phyloP scores from a whole-genome alignment of 1,140 invertebrate species.

The Hypothenemus hampei region DNA sequence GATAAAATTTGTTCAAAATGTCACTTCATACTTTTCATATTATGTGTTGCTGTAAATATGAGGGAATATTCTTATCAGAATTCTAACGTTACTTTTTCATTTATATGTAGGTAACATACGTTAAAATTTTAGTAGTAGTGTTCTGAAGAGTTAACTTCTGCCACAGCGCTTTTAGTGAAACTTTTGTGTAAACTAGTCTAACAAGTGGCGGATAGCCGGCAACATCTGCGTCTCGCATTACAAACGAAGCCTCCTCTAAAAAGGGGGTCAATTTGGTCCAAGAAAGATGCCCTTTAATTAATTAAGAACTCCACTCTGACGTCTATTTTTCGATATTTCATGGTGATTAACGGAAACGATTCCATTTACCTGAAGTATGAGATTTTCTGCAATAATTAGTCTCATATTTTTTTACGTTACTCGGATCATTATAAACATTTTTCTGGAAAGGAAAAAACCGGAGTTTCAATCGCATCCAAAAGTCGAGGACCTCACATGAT shows the following conservation, averaged over 20 bases:
- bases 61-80: too few relatives aligned
- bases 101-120: too few relatives aligned
- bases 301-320: conserved; percentile 16
- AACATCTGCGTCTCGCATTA: conserved; percentile 21
- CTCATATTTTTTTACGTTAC: background rate
- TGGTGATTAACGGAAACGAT: conserved; percentile 7
- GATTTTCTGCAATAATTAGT: background rate
- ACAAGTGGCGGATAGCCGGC: conserved; percentile 15
- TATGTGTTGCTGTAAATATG: too few relatives aligned
- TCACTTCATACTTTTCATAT: too few relatives aligned
- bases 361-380: background rate
- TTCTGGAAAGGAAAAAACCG: background rate
- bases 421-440: background rate
- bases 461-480: background rate
- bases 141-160: too few relatives aligned
- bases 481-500: background rate
- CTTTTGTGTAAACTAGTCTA: conserved; percentile 12
- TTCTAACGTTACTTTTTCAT: too few relatives aligned
- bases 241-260: conserved; percentile 14
- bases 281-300: conserved; percentile 7
- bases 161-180: conserved; percentile 2
- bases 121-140: too few relatives aligned
- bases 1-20: too few relatives aligned
- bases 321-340: conserved; percentile 13
- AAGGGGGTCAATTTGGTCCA: conserved; percentile 17